Percentiles rank a stretch among this genome's conserved stretches.
These are phyloP conservation scores for Rhincodon typus DNA, from an alignment of 2,797 vertebrate species.

Conservation along the genomic window DNA sequence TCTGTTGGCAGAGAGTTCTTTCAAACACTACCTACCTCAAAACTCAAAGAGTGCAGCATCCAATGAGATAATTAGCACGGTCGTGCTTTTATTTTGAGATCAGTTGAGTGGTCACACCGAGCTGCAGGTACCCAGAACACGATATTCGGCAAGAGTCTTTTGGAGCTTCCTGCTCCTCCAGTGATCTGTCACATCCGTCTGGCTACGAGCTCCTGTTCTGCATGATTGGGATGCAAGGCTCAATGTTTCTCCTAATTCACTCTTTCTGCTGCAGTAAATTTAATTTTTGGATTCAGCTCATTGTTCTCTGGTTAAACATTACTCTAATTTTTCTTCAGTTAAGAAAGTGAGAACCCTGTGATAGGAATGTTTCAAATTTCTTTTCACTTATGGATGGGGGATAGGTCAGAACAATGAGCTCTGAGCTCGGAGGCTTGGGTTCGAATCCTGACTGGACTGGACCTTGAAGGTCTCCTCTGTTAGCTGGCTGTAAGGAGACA, in stretches of 20 bases:
- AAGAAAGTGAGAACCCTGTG: not conserved
- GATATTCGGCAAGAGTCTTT: not conserved
- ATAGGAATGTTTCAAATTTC: too few relatives aligned
- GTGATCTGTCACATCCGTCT: not conserved
- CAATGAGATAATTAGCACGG: not conserved
- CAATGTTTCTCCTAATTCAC: not conserved
- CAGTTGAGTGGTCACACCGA: not conserved
- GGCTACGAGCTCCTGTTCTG: not conserved
- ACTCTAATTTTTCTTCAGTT: not conserved
- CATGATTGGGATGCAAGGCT: not conserved
- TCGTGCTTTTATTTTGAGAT: constrained; percentile 14
- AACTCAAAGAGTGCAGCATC: not conserved
- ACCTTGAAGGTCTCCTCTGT: not conserved
- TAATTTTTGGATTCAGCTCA: not conserved
- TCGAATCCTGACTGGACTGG: not conserved
- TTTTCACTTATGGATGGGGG: not conserved
- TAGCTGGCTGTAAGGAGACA: not conserved
- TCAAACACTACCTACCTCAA: constrained; percentile 19
- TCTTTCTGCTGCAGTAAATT: not conserved
- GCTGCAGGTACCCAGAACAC: not conserved
- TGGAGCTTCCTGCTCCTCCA: not conserved
- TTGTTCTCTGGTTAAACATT: not conserved
- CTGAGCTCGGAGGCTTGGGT: not conserved
- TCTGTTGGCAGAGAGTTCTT: constrained; percentile 5
- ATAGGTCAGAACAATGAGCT: not conserved